Evolutionary conservation across 2,797 vertebrate species (phyloP), one percentile per base, ranked within the genome.

Genomic region (Myotis myotis): DNA sequence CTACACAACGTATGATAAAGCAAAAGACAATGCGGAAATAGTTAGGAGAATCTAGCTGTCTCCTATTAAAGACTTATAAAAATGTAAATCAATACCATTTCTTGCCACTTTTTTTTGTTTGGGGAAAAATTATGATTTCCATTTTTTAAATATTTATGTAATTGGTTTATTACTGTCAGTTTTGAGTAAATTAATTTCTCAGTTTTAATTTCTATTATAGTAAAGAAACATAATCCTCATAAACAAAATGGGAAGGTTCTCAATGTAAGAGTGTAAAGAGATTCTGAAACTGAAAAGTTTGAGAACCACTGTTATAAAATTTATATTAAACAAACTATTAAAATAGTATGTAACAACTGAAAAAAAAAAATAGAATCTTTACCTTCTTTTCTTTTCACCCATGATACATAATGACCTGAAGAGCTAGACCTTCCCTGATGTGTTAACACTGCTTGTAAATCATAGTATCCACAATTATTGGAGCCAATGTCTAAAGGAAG

Each of bases 341-440:
- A 91, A 76, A 49, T 8, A 78, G 17, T 36, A 83, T 38, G 49
- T 60, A 86, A 85, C 19, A 55, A 47, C 6, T 75, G 15, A 25
- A 80, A 74, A 60, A 74, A 60, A 87, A 44, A 36, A 89, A 49
- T 8, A 23, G 9, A 78, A 33, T 85, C 78, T 87, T 97, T 98
- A 99, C 99, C 99, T 99, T 99, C 99, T 99, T 99, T 99, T 98
- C 99, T 99, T 98, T 99, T 99, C 96, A 99, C 99, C 99, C 99
- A 99, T 60, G 99, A 99, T 47, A 99, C 99, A 0, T 99, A 99
- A 97, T 99, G 99, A 41, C 99, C 99, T 16, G 99, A 99, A 78
- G 99, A 99, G 97, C 99, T 99, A 16, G 99, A 99, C 97, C 99
- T 99, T 96, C 99, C 99, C 97, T 99, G 99, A 97, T 99, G 99